Percentiles rank a stretch among this genome's conserved stretches.
Conservation (phyloP, 2,888 invertebrate species). For the Meteorus colon region DNA sequence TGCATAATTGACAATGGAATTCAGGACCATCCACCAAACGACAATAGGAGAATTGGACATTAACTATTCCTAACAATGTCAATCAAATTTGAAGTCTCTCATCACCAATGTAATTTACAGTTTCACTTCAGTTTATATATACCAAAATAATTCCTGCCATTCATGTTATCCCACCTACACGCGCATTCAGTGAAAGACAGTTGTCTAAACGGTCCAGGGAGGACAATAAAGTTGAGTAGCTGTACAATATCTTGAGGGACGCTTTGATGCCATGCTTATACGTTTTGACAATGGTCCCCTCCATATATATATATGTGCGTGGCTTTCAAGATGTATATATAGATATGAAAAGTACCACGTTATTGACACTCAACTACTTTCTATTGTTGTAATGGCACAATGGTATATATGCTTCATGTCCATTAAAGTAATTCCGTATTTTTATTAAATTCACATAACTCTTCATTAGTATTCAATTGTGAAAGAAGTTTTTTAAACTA, state of each 20-base stretch:
- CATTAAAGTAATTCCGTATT: neutral
- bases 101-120: neutral
- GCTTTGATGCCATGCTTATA: neutral
- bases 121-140: neutral
- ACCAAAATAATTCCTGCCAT: neutral
- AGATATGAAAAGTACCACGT: neutral
- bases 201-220: conserved; percentile 1
- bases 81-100: neutral
- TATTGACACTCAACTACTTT: conserved; percentile 14
- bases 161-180: neutral
- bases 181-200: neutral
- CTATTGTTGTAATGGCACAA: conserved; percentile 5
- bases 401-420: neutral
- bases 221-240: conserved; percentile 5
- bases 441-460: neutral
- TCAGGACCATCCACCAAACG: too few relatives aligned
- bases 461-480: too few relatives aligned
- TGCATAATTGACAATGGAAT: too few relatives aligned
- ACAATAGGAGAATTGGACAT: too few relatives aligned
- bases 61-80: too few relatives aligned
- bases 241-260: neutral
- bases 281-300: neutral
- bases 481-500: too few relatives aligned
- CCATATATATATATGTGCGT: neutral
- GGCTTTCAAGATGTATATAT: neutral